These are phyloP conservation scores for Hylaeus volcanicus DNA, from an alignment of 1,140 invertebrate genomes.

Conservation along the genomic window DNA sequence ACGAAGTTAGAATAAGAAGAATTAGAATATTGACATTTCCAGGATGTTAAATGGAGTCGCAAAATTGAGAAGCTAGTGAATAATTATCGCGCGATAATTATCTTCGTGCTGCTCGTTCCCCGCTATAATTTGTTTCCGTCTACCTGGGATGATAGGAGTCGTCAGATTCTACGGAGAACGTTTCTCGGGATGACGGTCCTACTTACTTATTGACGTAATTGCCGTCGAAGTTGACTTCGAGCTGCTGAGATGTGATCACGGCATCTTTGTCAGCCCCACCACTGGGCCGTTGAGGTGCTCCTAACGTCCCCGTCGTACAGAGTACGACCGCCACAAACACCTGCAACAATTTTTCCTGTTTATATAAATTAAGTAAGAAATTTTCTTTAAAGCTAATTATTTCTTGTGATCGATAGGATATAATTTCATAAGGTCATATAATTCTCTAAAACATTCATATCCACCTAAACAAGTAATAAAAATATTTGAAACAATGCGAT, in stretches of 20 bases:
- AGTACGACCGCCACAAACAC: slow-evolving; percentile 73
- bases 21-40: no score
- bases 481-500: no score
- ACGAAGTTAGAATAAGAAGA: no score
- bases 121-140: background rate
- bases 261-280: slow-evolving; percentile 77
- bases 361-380: no score
- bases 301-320: slow-evolving; percentile 70
- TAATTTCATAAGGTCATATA: no score
- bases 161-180: background rate
- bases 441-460: no score
- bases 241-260: slow-evolving; percentile 83
- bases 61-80: no score
- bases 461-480: no score
- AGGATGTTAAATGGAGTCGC: no score
- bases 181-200: background rate
- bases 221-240: slow-evolving; percentile 83
- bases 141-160: background rate
- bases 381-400: no score
- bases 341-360: slow-evolving; percentile 54
- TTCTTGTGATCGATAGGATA: no score
- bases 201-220: slow-evolving; percentile 84
- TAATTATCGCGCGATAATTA: background rate
- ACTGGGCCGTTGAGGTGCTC: slow-evolving; percentile 72
- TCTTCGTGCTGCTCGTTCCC: background rate